Evolutionary conservation across 2,113 vertebrate genomes (phyloP).

Genomic region (Shinisaurus crocodilurus): DNA sequence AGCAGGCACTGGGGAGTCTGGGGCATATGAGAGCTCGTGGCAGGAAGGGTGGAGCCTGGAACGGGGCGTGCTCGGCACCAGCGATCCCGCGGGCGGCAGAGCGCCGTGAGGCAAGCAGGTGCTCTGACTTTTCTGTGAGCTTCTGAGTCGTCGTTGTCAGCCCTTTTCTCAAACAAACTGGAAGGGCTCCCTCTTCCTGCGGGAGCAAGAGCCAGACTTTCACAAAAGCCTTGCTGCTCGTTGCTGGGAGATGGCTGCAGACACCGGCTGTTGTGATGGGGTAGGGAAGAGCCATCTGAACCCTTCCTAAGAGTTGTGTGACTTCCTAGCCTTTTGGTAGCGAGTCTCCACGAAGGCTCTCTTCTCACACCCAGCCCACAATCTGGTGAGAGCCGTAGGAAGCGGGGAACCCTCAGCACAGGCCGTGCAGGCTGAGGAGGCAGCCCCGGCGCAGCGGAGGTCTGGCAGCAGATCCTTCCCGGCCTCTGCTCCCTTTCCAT

Average conservation of each 20-base stretch:
- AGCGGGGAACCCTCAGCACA: neutral
- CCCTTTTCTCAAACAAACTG: neutral
- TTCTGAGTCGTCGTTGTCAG: neutral
- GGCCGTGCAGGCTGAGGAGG: neutral
- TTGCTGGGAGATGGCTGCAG: neutral
- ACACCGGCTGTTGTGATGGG: neutral
- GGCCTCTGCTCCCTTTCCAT: conserved; percentile 25
- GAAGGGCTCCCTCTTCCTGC: neutral
- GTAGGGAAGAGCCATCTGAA: neutral
- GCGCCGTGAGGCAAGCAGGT: neutral
- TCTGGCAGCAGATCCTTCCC: neutral
- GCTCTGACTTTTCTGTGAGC: neutral
- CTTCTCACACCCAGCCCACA: neutral
- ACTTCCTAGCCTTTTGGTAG: neutral
- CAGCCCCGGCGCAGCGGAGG: neutral
- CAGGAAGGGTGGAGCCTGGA: neutral
- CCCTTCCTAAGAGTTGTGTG: neutral
- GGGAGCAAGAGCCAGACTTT: neutral
- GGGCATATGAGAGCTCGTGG: neutral
- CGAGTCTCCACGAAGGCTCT: neutral
- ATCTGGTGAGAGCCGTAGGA: neutral
- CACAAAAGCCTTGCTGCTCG: neutral
- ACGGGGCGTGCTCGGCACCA: neutral
- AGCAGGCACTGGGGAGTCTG: neutral
- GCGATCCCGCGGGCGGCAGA: neutral